A percentile compares a stretch with the other conserved stretches of the same genome.
Evolutionary conservation across 2,888 invertebrate species (phyloP).

Genomic region (Coenonympha glycerion): DNA sequence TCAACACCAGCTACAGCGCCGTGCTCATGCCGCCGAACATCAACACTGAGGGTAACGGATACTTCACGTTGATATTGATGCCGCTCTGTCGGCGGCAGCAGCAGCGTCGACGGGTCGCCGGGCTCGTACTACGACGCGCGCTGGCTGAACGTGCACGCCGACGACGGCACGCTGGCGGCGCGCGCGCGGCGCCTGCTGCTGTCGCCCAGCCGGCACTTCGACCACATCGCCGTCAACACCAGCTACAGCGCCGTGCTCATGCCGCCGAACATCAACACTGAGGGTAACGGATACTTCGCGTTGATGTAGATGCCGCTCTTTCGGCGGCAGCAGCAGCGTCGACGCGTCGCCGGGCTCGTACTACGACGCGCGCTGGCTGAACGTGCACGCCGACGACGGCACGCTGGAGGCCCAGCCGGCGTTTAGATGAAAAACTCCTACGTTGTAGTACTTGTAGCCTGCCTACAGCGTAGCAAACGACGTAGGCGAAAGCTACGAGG

Average conservation of each 20-base stretch:
- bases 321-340: slow-evolving; percentile 69
- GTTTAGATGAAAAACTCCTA: not conserved
- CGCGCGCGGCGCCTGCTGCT: slow-evolving; percentile 83
- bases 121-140: slow-evolving; percentile 86
- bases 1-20: slow-evolving; percentile 89
- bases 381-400: slow-evolving; percentile 85
- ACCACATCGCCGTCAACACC: slow-evolving; percentile 88
- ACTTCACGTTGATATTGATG: slow-evolving; percentile 37
- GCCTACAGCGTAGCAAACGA: not conserved
- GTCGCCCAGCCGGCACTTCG: slow-evolving; percentile 87
- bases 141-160: slow-evolving; percentile 84
- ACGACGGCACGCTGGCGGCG: slow-evolving; percentile 83
- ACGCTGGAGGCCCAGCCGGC: slow-evolving; percentile 77
- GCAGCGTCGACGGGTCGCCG: slow-evolving; percentile 75
- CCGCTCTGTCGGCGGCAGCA: slow-evolving; percentile 78
- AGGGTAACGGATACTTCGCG: slow-evolving; percentile 65
- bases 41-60: slow-evolving; percentile 80
- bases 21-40: slow-evolving; percentile 91
- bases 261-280: slow-evolving; percentile 85
- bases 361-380: slow-evolving; percentile 89
- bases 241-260: slow-evolving; percentile 92
- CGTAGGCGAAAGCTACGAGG: not conserved
- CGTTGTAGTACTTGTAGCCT: not conserved
- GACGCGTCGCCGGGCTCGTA: slow-evolving; percentile 78
- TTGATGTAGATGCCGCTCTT: slow-evolving; percentile 37